phyloP scores from a whole-genome alignment of 2,888 invertebrate species.

The Leucoma salicis region DNA sequence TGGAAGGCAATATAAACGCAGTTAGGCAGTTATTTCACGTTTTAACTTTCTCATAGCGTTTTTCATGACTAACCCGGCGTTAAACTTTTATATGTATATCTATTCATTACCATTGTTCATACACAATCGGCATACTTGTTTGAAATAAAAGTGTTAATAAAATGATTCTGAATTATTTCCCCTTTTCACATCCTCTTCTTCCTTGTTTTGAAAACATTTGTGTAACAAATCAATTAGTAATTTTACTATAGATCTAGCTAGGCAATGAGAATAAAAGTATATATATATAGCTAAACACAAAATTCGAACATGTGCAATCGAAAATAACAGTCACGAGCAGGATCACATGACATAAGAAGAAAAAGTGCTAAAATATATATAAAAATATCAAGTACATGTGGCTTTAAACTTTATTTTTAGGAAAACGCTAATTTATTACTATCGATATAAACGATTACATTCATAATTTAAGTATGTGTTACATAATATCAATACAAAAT shows the following conservation, averaged over 20 bases:
- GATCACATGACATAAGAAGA: no score
- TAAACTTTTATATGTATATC: conserved; percentile 31
- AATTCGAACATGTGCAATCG: no score
- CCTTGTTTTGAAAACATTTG: no score
- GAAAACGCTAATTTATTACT: conserved; percentile 65
- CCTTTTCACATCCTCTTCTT: no score
- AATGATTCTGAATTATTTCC: conserved; percentile 11
- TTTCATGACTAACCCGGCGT: conserved; percentile 33
- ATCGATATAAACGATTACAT: conserved; percentile 71
- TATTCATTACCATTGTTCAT: conserved; percentile 37
- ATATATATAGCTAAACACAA: no score
- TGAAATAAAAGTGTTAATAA: conserved; percentile 40
- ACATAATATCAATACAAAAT: conserved; percentile 66
- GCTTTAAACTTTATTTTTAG: conserved; percentile 50
- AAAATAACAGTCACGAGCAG: no score
- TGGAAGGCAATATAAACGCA: no score
- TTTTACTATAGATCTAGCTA: no score
- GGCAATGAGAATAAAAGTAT: no score
- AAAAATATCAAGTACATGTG: conserved; percentile 1
- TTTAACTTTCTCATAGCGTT: conserved; percentile 31
- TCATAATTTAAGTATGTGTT: conserved; percentile 60
- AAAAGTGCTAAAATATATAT: no score
- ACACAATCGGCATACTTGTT: conserved; percentile 28
- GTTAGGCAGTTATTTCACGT: conserved; percentile 19
- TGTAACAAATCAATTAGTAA: no score